Conservation (phyloP, 2,888 invertebrate genomes). For the Nysson spinosus region DNA sequence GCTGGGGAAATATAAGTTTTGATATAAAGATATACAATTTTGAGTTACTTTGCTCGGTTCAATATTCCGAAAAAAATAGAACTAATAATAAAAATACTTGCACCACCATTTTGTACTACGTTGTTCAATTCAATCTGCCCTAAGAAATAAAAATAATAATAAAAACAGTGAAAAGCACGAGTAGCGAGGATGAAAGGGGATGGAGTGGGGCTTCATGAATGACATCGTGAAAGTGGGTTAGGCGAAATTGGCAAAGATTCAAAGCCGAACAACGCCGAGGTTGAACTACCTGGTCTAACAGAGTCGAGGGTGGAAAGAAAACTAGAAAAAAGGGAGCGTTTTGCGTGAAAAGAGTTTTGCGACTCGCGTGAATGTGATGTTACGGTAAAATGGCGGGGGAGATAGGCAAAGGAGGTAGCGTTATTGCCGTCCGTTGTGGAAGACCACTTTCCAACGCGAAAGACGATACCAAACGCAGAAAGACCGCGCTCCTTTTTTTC, state of each 20-base stretch:
- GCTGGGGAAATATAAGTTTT: too few relatives aligned
- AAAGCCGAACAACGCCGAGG: background rate
- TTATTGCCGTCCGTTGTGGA: too few relatives aligned
- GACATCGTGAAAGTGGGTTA: conserved; percentile 17
- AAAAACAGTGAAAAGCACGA: background rate
- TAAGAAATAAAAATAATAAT: background rate
- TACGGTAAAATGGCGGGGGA: background rate
- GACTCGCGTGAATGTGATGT: background rate
- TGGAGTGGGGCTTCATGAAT: background rate
- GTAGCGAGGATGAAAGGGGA: background rate
- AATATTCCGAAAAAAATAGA: too few relatives aligned
- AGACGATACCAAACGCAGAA: conserved; percentile 3
- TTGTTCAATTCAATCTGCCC: too few relatives aligned
- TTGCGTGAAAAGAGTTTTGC: background rate
- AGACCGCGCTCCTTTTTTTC: too few relatives aligned
- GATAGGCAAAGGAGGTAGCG: too few relatives aligned
- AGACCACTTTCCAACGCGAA: conserved; percentile 11
- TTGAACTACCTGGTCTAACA: too few relatives aligned
- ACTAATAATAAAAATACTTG: too few relatives aligned
- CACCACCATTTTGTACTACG: too few relatives aligned
- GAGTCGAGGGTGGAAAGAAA: background rate
- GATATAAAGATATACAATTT: too few relatives aligned
- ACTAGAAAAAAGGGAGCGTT: background rate
- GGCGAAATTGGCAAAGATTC: conserved; percentile 19
- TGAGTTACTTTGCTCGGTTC: too few relatives aligned